Conservation (phyloP, 2,113 vertebrate species). For the Pelecanoides urinatrix region DNA sequence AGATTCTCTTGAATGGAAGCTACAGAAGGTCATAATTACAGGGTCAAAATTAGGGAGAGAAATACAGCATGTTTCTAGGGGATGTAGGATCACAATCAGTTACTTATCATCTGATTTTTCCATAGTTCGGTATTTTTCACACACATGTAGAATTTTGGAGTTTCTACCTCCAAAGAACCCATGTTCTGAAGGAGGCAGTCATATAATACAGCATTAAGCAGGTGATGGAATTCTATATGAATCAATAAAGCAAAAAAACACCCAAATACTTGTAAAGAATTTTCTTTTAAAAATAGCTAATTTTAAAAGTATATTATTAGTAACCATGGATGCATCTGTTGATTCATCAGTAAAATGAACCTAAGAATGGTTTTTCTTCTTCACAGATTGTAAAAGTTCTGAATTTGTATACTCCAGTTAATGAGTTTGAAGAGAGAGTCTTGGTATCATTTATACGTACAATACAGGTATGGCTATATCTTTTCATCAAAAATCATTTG, state of each 20-base stretch:
- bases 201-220: neutral
- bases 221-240: neutral
- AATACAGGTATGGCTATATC: slow-evolving; percentile 85
- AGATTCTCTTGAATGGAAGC: neutral
- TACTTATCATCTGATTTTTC: neutral
- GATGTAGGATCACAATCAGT: neutral
- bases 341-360: neutral
- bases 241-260: neutral
- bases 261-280: neutral
- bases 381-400: slow-evolving; percentile 95
- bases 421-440: slow-evolving; percentile 98
- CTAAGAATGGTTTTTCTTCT: slow-evolving; percentile 3
- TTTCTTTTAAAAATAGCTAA: neutral
- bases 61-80: neutral
- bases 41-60: neutral
- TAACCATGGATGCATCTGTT: neutral
- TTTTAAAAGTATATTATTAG: neutral
- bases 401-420: slow-evolving; percentile 97
- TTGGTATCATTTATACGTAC: slow-evolving; percentile 94
- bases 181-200: neutral
- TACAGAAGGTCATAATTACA: neutral
- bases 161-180: neutral
- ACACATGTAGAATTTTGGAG: neutral
- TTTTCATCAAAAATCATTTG: neutral
- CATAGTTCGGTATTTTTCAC: neutral